Evolutionary conservation across 2,888 invertebrate species (phyloP), one percentile per base, ranked within the genome.

Genomic region (Acrocera orbiculus): DNA sequence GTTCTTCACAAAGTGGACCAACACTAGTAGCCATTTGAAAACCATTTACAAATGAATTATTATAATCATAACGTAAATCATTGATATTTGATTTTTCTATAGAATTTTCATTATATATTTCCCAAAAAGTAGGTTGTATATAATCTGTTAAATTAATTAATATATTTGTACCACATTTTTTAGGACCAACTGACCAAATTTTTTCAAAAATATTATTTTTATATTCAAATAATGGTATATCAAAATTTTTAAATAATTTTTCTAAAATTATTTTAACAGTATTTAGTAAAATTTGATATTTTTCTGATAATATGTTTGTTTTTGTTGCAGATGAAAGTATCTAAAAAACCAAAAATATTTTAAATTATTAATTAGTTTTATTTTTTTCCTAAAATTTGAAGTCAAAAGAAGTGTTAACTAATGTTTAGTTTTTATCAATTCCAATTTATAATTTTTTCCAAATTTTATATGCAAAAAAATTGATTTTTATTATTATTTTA

Each of bases 1-100:
- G 92, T 53, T 98, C 98, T 48, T 93, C 92, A 60, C 96, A 98
- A 27, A 98, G 57, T 0, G 96, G 96, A 1, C 98, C 98, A 26
- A 86, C 75, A 34, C 80, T 59, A 16, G 87, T 73, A 5, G 85
- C 82, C 57, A 89, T 58, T 66, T 87, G 81, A 59, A 90, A 77
- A 7, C 86, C 89, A 59, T 81, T 85, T 4, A 86, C 66, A 52
- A 90, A 76, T 54, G 77, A 77, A 51, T 76, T 77, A 48, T 83
- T 85, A 53, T 67, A 72, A 46, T 70, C 69, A 36, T 65, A 65
- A 29, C 74, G 64, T 1, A 62, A 54, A 34, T 39, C 28, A 4
- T 24, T 27, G 4, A 45, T 43, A 5, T 37, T n/a, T 16, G 50
- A 47, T 2, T 42, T 20, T 38, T 49, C 47, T 38, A 50, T 16